Evolutionary conservation across 2,888 invertebrate species (phyloP).

Genomic region (Eristalis pertinax): DNA sequence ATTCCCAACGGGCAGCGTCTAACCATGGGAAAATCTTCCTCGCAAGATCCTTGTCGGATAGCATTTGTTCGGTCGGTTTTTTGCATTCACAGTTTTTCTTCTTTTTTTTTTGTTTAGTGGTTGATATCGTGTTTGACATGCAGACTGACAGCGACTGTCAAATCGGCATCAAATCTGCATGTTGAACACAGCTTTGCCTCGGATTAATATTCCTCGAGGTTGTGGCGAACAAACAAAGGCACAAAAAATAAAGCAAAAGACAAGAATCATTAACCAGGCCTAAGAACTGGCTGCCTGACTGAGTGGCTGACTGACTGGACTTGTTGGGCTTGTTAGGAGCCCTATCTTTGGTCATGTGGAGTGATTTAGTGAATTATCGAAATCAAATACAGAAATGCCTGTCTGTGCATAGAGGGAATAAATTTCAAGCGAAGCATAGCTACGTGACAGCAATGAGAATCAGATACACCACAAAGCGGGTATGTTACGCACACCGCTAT

Average conservation of each 20-base stretch:
- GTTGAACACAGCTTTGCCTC: constrained; percentile 24
- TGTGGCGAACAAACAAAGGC: constrained; percentile 9
- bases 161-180: constrained; percentile 57
- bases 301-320: not conserved
- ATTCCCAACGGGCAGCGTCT: constrained; percentile 8
- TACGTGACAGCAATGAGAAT: constrained; percentile 68
- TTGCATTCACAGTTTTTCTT: not conserved
- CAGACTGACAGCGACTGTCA: constrained; percentile 56
- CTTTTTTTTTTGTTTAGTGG: not conserved
- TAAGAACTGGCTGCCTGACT: not conserved
- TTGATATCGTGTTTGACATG: constrained; percentile 45
- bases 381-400: constrained; percentile 67
- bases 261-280: constrained; percentile 42
- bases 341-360: constrained; percentile 62
- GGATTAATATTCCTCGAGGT: constrained; percentile 53
- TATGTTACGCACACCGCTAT: constrained; percentile 9
- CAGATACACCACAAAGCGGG: not conserved
- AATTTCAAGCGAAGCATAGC: constrained; percentile 67
- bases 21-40: constrained; percentile 63
- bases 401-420: constrained; percentile 61
- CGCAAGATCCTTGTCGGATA: constrained; percentile 43
- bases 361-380: constrained; percentile 71
- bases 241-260: not conserved
- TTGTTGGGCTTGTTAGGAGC: constrained; percentile 38
- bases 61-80: not conserved